Conservation (phyloP, 2,797 vertebrate species). For the Cyclopterus lumpus region DNA sequence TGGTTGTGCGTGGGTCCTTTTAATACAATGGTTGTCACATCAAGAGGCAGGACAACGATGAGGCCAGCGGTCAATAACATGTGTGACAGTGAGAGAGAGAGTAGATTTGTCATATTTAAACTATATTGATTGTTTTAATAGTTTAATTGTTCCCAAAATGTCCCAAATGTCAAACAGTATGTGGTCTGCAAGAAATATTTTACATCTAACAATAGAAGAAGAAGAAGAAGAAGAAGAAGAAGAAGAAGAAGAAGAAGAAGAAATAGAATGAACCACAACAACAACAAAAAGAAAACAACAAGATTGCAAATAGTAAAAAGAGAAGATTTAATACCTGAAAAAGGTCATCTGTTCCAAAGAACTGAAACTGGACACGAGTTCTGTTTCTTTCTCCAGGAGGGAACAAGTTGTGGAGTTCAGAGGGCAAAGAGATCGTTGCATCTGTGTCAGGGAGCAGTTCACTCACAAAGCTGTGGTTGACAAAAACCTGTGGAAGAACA, state of each 20-base stretch:
- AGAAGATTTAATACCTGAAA: slow-evolving; percentile 83
- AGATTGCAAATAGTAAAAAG: background rate
- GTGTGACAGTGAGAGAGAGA: background rate
- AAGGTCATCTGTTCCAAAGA: slow-evolving; percentile 84
- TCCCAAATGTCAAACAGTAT: background rate
- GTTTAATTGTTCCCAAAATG: background rate
- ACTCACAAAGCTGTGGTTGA: slow-evolving; percentile 70
- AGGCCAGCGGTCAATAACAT: background rate
- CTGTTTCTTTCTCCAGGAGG: slow-evolving; percentile 46
- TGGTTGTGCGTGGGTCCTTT: slow-evolving; percentile 74
- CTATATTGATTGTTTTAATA: background rate
- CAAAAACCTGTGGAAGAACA: slow-evolving; percentile 79
- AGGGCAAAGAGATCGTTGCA: slow-evolving; percentile 86
- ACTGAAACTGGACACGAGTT: slow-evolving; percentile 90
- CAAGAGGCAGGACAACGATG: background rate
- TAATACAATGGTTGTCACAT: background rate
- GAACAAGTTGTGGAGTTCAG: slow-evolving; percentile 75
- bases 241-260: too few species aligned
- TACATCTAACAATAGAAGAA: background rate
- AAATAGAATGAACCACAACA: background rate
- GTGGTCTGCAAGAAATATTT: background rate
- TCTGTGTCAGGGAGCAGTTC: slow-evolving; percentile 63
- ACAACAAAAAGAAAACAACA: background rate
- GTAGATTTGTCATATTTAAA: slow-evolving; percentile 10
- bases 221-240: background rate